phyloP scores from a whole-genome alignment of 1,140 invertebrate species.

The Sitobion miscanthi region DNA sequence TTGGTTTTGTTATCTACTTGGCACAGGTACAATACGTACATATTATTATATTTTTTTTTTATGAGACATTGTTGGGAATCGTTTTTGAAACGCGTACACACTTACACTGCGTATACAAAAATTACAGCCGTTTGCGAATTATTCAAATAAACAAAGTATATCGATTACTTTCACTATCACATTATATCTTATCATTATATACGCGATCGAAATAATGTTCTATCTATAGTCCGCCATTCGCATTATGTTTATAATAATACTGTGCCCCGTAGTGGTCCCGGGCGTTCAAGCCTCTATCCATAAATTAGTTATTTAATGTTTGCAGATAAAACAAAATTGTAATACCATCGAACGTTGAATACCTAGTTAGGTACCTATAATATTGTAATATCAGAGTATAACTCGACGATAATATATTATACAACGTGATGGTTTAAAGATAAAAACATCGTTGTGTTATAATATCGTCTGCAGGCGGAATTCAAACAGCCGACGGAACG shows the following conservation, averaged over 20 bases:
- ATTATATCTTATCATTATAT: not conserved
- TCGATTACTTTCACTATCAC: not conserved
- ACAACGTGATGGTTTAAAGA: not conserved
- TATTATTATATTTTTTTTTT: not conserved
- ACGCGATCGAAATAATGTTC: not conserved
- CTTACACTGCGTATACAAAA: not conserved
- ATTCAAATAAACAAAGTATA: conserved; percentile 1
- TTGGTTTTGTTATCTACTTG: conserved; percentile 24
- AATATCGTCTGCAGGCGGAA: not conserved
- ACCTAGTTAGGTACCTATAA: not conserved
- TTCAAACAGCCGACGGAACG: not conserved
- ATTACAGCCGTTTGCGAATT: not conserved
- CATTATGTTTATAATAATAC: not conserved
- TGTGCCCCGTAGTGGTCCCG: not conserved
- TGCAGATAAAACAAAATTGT: not conserved
- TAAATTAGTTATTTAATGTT: conserved; percentile 1
- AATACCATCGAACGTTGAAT: not conserved
- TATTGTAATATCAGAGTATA: not conserved
- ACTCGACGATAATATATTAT: not conserved
- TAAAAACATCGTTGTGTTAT: not conserved
- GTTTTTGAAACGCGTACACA: not conserved
- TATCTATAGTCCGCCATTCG: not conserved
- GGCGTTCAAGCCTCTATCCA: not conserved
- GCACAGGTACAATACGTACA: not conserved
- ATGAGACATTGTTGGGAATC: not conserved